Evolutionary conservation across 2,113 vertebrate genomes (phyloP), one percentile per base, ranked within the genome.

Genomic region (Progne subis): DNA sequence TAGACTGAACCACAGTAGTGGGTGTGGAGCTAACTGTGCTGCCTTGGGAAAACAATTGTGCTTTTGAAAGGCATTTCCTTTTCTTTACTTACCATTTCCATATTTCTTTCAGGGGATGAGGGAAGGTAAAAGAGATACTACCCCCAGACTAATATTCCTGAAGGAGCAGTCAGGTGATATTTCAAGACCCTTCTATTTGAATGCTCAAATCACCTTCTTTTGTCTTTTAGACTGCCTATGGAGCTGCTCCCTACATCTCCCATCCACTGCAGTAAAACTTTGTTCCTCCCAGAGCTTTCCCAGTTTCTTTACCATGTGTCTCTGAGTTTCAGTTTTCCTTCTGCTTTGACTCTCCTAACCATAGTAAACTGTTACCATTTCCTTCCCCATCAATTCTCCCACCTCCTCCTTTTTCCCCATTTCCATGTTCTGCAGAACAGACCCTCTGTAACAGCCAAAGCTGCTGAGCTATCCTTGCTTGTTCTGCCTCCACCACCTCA

Each of bases 381-480:
- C 14, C 6, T 53, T 67, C 69, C 8, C 20, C 8, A 74, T 74
- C 28, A 67, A 13, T 57, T 82, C 9, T 61, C 13, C 15, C 34
- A 67, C 31, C 9, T 52, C 16, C 14, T 75, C 14, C 7, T 75
- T 74, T 65, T 53, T 19, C 17, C 12, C 3, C 4, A 4, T 37
- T 39, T 39, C 5, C 5, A 16, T 0, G 0, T 31, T 18, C 5
- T 15, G 11, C 47, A 41, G 34, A 24, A 49, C 11, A 65, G 32
- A 75, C 5, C 5, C 41, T 18, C 14, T 11, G 2, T 34, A 74
- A 47, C 5, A 61, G 24, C 18, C 32, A 43, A 50, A 77, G 64
- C 14, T 91, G 32, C 28, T 68, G 34, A 76, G 34, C 6, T 68
- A 3, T 63, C 9, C 21, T 39, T 70, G 31, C 24, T 39, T 70